Evolutionary conservation across 2,888 invertebrate species (phyloP).

Genomic region (Coremacera marginata): DNA sequence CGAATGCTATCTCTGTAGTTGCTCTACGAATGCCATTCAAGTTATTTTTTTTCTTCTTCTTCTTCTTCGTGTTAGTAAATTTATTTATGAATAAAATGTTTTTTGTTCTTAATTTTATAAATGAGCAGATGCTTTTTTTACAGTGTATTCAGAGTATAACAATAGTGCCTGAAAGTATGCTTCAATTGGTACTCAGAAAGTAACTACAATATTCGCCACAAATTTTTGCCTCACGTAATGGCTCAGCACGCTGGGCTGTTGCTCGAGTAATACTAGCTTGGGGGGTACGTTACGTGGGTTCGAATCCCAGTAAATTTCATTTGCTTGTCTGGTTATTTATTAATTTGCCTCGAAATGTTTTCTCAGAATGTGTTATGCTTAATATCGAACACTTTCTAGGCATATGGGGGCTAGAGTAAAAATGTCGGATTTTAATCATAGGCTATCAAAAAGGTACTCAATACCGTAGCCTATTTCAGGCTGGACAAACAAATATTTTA

Average conservation of each 20-base stretch:
- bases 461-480: slow-evolving; percentile 66
- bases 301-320: slow-evolving; percentile 22
- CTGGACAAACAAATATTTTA: slow-evolving; percentile 58
- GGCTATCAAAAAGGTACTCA: slow-evolving; percentile 52
- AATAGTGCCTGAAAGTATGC: slow-evolving; percentile 50
- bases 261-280: too few relatives aligned
- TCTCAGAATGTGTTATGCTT: slow-evolving; percentile 41
- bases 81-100: not conserved
- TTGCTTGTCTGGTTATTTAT: not conserved
- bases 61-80: not conserved
- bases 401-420: slow-evolving; percentile 58
- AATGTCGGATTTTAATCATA: slow-evolving; percentile 66
- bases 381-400: slow-evolving; percentile 39
- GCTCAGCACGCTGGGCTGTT: too few relatives aligned
- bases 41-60: too few relatives aligned
- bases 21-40: slow-evolving; percentile 28
- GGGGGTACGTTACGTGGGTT: slow-evolving; percentile 21
- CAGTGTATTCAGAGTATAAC: slow-evolving; percentile 6
- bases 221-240: too few relatives aligned
- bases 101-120: not conserved
- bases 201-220: not conserved
- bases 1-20: slow-evolving; percentile 47
- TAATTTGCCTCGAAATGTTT: slow-evolving; percentile 44
- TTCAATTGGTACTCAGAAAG: not conserved
- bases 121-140: not conserved